A percentile compares a stretch with the other conserved stretches of the same genome.
Evolutionary conservation across 2,113 vertebrate species (phyloP).

Genomic region (Tenrec ecaudatus): DNA sequence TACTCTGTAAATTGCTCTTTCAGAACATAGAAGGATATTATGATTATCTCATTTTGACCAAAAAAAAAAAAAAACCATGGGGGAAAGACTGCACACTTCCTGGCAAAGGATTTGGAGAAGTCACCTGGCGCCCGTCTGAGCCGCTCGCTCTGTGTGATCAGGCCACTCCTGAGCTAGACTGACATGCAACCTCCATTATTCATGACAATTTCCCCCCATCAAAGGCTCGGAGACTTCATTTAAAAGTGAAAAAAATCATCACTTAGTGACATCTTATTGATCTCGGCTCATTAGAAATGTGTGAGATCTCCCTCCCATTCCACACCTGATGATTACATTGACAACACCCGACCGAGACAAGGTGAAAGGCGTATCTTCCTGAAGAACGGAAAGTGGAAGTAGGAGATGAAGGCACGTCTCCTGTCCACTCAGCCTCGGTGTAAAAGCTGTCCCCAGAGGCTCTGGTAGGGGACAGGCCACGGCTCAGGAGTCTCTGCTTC

Average conservation of each 20-base stretch:
- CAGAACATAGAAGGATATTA: conserved; percentile 18
- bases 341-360: conserved; percentile 22
- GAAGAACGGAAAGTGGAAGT: conserved; percentile 59
- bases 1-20: conserved; percentile 32
- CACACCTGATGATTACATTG: neutral
- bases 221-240: conserved; percentile 21
- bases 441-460: neutral
- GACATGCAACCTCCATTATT: neutral
- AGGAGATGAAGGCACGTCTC: neutral
- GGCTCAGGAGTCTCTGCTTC: neutral
- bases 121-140: neutral
- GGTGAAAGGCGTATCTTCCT: conserved; percentile 5
- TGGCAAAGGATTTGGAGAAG: neutral
- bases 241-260: conserved; percentile 23
- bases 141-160: neutral
- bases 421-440: neutral
- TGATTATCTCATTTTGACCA: conserved; percentile 22
- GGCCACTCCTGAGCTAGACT: neutral
- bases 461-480: neutral
- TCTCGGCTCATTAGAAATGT: conserved; percentile 55
- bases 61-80: neutral
- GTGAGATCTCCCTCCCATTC: neutral
- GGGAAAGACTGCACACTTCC: neutral
- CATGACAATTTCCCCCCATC: conserved; percentile 11
- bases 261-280: conserved; percentile 46